phyloP scores from a whole-genome alignment of 1,140 invertebrate species.

The Metaphire vulgaris region DNA sequence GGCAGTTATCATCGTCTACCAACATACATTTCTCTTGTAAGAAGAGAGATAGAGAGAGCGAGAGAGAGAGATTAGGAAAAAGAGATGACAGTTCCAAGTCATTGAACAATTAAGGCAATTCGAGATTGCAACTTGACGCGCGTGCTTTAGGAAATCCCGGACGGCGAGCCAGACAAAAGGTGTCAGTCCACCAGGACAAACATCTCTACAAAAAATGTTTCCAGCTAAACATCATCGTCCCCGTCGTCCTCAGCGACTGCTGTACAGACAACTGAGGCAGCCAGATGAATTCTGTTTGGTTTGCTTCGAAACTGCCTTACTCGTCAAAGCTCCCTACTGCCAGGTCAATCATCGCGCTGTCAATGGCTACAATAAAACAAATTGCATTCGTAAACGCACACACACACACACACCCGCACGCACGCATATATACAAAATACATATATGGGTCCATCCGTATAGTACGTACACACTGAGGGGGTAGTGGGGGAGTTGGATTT shows the following conservation, averaged over 20 bases:
- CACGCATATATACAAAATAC: no score
- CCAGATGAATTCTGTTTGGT: not conserved
- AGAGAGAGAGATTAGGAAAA: not conserved
- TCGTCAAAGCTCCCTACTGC: not conserved
- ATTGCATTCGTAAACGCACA: no score
- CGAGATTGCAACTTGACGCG: not conserved
- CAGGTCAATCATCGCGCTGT: not conserved
- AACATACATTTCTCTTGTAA: not conserved
- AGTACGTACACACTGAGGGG: no score
- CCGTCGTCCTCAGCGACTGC: no score
- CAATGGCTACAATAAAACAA: not conserved
- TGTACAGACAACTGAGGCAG: no score
- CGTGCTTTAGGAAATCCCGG: no score
- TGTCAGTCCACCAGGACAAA: not conserved
- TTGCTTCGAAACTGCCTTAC: not conserved
- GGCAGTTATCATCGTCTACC: not conserved
- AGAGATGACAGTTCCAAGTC: not conserved
- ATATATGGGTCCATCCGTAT: no score
- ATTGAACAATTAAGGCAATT: conserved; percentile 3
- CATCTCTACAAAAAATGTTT: not conserved
- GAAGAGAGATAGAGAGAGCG: not conserved
- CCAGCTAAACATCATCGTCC: no score
- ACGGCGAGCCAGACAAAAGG: not conserved
- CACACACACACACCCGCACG: no score
- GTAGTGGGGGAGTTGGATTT: no score